Evolutionary conservation across 2,797 vertebrate genomes (phyloP), one percentile per base, ranked within the genome.

Genomic region (Centropyge bicolor): DNA sequence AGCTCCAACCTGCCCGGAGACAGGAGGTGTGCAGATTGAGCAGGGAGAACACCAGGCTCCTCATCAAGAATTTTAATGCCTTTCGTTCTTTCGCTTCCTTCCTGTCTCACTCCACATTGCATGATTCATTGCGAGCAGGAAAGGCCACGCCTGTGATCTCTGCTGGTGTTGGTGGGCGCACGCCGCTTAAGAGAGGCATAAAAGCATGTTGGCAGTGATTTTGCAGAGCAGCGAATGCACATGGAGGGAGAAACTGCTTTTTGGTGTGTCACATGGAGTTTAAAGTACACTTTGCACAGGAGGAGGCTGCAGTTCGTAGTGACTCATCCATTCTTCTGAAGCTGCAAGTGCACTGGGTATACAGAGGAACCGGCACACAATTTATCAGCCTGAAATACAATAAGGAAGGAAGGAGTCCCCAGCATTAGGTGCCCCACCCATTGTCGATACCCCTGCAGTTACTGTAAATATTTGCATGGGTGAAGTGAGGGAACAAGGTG

Each of bases 391-490:
- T 73, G 69, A 83, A 79, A 76, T 27, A 79, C 84, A 88, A 88
- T 61, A 76, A 89, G 82, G 87, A 91, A 92, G 89, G 84, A 92
- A 90, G 83, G 84, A 92, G 85, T 83, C 83, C 70, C 74, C 73
- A 82, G 86, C 82, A 63, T 72, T 83, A 48, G 59, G 41, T 49
- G 82, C 87, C 73, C 82, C 86, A 81, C 90, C 89, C 78, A 77
- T 76, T 88, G 82, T 91, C 86, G 83, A 81, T 86, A 90, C 87
- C 88, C 85, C 78, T 85, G 88, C 89, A 88, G 79, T 94, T 93
- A 90, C 92, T 78, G 93, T 94, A 95, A 95, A 94, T 91, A 94
- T 95, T 94, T 94, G 92, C 92, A 93, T 90, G 88, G 43, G 70
- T 89, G 84, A 88, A 88, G 74, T 89, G 78, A 82, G 73, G 86